Conservation (phyloP, 2,113 vertebrate species). For the Patagioenas fasciata region DNA sequence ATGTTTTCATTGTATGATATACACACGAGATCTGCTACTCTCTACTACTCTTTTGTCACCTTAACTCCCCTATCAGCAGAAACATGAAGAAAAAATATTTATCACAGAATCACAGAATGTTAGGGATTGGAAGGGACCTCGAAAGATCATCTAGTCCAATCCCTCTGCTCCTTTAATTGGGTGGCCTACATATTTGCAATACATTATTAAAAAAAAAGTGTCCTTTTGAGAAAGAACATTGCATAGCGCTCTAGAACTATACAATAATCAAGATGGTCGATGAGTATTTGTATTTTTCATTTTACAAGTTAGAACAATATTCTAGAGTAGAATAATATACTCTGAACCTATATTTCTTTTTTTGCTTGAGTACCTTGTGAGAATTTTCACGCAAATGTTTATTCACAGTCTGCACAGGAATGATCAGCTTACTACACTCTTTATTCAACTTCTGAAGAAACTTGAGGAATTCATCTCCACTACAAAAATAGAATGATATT, state of each 20-base stretch:
- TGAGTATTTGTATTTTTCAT: not conserved
- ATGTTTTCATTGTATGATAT: not conserved
- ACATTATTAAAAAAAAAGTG: not conserved
- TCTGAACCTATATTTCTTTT: not conserved
- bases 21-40: not conserved
- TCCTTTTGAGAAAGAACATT: not conserved
- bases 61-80: constrained; percentile 17
- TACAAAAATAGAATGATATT: constrained; percentile 57
- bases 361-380: constrained; percentile 81
- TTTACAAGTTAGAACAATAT: not conserved
- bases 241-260: not conserved
- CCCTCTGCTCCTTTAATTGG: not conserved
- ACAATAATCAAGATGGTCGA: not conserved
- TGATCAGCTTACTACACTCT: constrained; percentile 85
- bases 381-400: constrained; percentile 80
- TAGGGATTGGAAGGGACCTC: too few relatives aligned
- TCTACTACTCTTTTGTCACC: not conserved
- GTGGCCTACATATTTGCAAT: not conserved
- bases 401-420: constrained; percentile 81
- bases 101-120: too few relatives aligned
- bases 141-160: too few relatives aligned
- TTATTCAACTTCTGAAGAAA: constrained; percentile 87
- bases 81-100: not conserved
- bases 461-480: constrained; percentile 85
- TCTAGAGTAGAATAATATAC: not conserved